Base-by-base conservation (phyloP, 2,113 vertebrate genomes). In the Chroicocephalus ridibundus region DNA sequence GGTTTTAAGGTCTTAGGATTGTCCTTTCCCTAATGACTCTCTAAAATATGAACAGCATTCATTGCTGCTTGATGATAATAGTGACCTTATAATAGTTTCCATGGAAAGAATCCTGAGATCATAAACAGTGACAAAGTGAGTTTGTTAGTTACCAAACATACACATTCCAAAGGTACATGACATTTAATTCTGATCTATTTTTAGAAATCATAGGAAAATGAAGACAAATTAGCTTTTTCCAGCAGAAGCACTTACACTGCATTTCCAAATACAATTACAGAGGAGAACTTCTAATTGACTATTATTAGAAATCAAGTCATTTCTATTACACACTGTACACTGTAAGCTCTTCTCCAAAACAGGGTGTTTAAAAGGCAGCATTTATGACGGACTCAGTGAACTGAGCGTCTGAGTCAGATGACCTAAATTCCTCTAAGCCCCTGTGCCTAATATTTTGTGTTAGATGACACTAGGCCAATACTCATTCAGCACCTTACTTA, bases 51-150 rank as follows among this genome's bases (percentile, higher is more conserved):
- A 95, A n/a, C 70, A 97, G 93, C 88, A 95, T 97, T 96, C 88
- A 94, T 88, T 83, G 79, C 65, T 85, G 87, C 82, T 95, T 90
- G 76, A 78, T 93, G 74, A 90, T 96, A 96, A 95, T 93, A 95
- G 80, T 97, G 97, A 97, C 96, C 97, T 97, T 97, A 92, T 92
- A 96, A 97, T 93, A 94, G 98, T 98, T 98, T 94, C 97, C 97
- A 98, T 97, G 97, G 98, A 97, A 98, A 98, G 96, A 98, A 98
- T 97, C 95, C 93, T 96, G 94, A 96, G 97, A 98, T 98, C 97
- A 98, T 98, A 98, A 98, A 98, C 97, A 98, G 97, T 98, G 97
- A 97, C 97, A 96, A 98, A 93, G 97, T 95, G 90, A 97, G 98
- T 98, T 98, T 97, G 97, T 88, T 98, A 97, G 98, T 97, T 98